These are phyloP conservation scores for Hypomesus transpacificus DNA, from an alignment of 2,113 vertebrate genomes.

Conservation along the genomic window DNA sequence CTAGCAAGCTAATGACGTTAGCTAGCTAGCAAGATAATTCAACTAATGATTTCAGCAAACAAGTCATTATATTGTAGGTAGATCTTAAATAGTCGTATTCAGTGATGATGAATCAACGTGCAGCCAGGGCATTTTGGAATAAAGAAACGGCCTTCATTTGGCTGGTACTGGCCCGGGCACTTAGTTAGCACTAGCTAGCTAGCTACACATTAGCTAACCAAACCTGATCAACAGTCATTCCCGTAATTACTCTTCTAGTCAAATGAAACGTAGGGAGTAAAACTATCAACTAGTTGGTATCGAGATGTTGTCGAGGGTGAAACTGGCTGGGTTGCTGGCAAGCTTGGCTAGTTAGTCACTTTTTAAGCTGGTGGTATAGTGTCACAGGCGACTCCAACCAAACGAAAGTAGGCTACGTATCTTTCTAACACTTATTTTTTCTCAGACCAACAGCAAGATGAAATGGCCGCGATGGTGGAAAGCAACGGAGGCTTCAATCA, in stretches of 20 bases:
- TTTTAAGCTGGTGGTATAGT: background rate
- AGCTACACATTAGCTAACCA: background rate
- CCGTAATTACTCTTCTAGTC: no score
- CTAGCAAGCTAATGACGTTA: conserved; percentile 13
- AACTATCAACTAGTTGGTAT: no score
- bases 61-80: background rate
- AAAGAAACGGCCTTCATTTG: no score
- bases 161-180: conserved; percentile 10
- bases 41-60: background rate
- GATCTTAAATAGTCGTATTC: background rate
- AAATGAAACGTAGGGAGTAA: no score
- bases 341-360: background rate
- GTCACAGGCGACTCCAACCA: background rate
- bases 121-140: background rate
- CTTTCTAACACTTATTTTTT: conserved; percentile 51
- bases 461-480: conserved; percentile 72
- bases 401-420: conserved; percentile 1
- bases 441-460: conserved; percentile 74
- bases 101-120: background rate
- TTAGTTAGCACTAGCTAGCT: conserved; percentile 27
- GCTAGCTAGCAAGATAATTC: conserved; percentile 41
- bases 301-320: no score
- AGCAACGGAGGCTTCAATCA: conserved; percentile 67
- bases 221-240: no score
- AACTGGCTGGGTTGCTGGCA: no score